Percentiles rank a stretch among this genome's conserved stretches.
These are phyloP conservation scores for Dromas ardeola DNA, from an alignment of 2,113 vertebrate genomes.

Conservation along the genomic window DNA sequence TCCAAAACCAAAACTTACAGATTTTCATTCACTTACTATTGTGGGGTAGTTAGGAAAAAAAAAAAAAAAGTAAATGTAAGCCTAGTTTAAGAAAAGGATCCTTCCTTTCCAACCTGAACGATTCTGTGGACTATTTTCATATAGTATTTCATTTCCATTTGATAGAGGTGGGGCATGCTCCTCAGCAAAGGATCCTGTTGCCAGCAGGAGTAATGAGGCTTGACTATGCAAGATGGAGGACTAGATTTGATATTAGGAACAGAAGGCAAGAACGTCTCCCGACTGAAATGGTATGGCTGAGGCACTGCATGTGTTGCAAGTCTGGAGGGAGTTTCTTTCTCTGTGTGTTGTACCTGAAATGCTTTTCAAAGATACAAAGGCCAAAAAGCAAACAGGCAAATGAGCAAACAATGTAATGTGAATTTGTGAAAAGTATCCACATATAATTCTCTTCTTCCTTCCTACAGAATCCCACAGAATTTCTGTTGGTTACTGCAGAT, in stretches of 20 bases:
- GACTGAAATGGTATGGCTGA: background rate
- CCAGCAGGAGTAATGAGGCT: background rate
- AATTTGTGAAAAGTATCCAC: background rate
- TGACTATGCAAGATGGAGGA: background rate
- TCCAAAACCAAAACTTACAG: background rate
- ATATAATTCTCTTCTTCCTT: background rate
- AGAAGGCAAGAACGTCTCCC: background rate
- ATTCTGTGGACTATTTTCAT: background rate
- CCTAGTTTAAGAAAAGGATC: background rate
- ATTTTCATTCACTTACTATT: background rate
- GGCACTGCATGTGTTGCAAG: background rate
- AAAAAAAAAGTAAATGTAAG: background rate
- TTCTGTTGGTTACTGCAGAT: background rate
- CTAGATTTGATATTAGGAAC: background rate
- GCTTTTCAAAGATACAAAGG: background rate
- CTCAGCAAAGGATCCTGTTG: background rate
- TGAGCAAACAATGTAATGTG: rapidly evolving
- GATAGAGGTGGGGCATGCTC: background rate
- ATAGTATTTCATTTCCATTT: background rate
- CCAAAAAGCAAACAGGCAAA: background rate
- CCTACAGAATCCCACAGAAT: background rate
- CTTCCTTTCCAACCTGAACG: background rate
- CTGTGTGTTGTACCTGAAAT: rapidly evolving
- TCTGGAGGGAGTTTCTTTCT: background rate
- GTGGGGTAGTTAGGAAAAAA: too few relatives aligned